Evolutionary conservation across 2,113 vertebrate genomes (phyloP).

Genomic region (Mesocricetus auratus): DNA sequence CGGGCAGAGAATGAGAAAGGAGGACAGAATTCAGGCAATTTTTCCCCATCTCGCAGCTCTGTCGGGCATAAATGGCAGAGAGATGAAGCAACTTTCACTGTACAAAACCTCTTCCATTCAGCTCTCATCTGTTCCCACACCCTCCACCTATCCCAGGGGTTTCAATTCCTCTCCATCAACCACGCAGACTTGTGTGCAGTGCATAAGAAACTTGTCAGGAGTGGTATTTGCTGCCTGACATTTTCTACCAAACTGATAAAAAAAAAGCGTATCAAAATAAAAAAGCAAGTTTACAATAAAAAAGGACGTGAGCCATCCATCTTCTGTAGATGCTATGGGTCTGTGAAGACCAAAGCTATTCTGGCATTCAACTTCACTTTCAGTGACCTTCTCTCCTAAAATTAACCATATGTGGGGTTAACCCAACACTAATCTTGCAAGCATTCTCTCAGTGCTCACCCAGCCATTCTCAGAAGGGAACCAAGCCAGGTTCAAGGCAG

Average conservation of each 20-base stretch:
- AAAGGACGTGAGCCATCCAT: slow-evolving; percentile 53
- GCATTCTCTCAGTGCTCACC: not conserved
- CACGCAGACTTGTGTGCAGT: slow-evolving; percentile 1
- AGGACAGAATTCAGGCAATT: not conserved
- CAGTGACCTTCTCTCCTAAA: slow-evolving; percentile 53
- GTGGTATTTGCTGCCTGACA: slow-evolving; percentile 67
- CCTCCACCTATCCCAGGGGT: not conserved
- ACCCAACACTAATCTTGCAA: not conserved
- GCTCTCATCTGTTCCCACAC: slow-evolving; percentile 36
- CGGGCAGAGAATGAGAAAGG: not conserved
- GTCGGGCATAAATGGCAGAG: not conserved
- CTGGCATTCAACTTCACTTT: slow-evolving; percentile 53
- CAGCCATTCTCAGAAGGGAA: not conserved
- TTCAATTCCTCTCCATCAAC: slow-evolving; percentile 46
- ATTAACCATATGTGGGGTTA: slow-evolving; percentile 49
- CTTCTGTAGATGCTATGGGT: slow-evolving; percentile 53
- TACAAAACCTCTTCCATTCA: slow-evolving; percentile 40
- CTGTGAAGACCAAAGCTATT: slow-evolving; percentile 36
- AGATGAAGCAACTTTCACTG: slow-evolving; percentile 10
- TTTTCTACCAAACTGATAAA: slow-evolving; percentile 64
- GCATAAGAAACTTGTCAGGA: slow-evolving; percentile 48
- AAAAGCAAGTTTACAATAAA: slow-evolving; percentile 59
- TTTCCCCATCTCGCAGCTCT: not conserved
- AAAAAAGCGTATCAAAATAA: not conserved
- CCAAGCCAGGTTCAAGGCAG: not conserved